These are phyloP conservation scores for Syngnathus typhle DNA, from an alignment of 2,113 vertebrate genomes.

Conservation along the genomic window DNA sequence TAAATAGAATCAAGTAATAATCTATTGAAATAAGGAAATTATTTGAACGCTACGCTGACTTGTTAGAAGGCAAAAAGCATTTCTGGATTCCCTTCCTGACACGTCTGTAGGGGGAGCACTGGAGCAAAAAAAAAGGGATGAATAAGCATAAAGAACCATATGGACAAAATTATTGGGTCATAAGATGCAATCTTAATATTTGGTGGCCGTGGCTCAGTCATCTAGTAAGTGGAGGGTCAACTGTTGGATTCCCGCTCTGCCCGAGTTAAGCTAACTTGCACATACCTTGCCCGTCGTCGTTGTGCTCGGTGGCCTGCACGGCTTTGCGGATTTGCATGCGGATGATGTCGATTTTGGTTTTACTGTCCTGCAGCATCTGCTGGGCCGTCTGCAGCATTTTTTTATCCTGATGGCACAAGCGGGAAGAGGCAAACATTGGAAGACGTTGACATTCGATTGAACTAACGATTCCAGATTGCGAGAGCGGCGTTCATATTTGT, in stretches of 20 bases:
- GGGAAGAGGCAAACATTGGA: not conserved
- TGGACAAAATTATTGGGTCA: too few species aligned
- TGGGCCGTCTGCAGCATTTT: constrained; percentile 84
- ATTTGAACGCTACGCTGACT: not conserved
- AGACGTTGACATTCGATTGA: not conserved
- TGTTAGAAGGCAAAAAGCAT: not conserved
- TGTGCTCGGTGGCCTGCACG: constrained; percentile 77
- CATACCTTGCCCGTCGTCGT: constrained; percentile 72
- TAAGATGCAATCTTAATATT: too few species aligned
- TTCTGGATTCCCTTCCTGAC: not conserved
- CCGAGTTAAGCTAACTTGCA: not conserved
- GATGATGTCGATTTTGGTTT: constrained; percentile 88
- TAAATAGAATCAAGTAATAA: not conserved
- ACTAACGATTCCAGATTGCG: constrained; percentile 2
- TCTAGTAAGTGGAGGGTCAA: too few species aligned
- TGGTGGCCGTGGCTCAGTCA: too few species aligned
- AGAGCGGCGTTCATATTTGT: too few species aligned
- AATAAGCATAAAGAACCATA: too few species aligned
- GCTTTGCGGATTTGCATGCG: constrained; percentile 87
- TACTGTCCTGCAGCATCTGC: constrained; percentile 90
- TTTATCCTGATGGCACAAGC: constrained; percentile 71
- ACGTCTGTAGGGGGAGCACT: too few species aligned
- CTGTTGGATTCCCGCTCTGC: too few species aligned
- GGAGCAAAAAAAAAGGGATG: too few species aligned
- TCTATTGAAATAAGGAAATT: not conserved